phyloP scores from a whole-genome alignment of 2,113 vertebrate species.

The Atrichornis clamosus region DNA sequence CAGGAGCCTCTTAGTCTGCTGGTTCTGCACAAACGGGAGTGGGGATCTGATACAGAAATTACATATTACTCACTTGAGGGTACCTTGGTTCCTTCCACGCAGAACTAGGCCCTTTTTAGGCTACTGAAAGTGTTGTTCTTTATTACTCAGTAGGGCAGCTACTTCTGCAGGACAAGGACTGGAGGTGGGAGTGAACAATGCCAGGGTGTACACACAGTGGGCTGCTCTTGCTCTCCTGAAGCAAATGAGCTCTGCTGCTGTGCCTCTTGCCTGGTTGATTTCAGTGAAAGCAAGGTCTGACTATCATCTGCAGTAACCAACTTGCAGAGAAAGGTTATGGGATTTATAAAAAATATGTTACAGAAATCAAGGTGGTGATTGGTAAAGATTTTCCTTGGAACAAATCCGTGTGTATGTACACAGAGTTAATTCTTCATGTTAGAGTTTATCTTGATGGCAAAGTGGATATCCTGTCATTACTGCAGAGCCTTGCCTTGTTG shows the following conservation, averaged over 20 bases:
- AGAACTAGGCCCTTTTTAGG: background rate
- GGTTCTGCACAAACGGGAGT: background rate
- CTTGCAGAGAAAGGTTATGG: background rate
- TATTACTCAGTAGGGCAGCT: background rate
- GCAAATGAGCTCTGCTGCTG: background rate
- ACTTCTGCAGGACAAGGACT: background rate
- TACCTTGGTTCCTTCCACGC: background rate
- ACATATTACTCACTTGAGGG: background rate
- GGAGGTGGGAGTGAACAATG: background rate
- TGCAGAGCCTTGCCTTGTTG: background rate
- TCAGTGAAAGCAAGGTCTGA: background rate
- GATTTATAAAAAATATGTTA: fast-evolving
- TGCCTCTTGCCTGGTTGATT: background rate
- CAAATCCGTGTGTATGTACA: background rate
- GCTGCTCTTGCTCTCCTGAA: background rate
- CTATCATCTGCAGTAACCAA: background rate
- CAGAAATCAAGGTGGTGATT: background rate
- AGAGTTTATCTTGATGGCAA: background rate
- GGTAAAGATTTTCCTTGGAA: background rate
- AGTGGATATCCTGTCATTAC: background rate
- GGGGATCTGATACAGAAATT: background rate
- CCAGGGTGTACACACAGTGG: fast-evolving
- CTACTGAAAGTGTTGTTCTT: background rate
- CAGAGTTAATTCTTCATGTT: background rate
- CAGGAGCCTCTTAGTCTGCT: background rate